phyloP scores from a whole-genome alignment of 2,888 invertebrate genomes.

The Phymatocera aterrima region DNA sequence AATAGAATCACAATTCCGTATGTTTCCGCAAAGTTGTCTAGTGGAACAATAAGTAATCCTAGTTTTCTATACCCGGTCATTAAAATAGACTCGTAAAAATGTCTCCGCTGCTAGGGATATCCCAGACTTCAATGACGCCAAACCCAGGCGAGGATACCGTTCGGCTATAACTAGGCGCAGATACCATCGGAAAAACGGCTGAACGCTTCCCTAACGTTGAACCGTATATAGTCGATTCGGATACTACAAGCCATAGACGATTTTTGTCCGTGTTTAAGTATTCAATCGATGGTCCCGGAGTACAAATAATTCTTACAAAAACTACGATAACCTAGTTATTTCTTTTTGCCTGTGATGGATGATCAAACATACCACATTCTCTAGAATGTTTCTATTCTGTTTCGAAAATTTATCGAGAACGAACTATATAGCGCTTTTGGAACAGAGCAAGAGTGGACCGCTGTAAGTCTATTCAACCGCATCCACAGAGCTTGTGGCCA shows the following conservation, averaged over 20 bases:
- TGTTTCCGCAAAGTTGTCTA: neutral
- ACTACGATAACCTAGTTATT: neutral
- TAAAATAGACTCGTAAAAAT: conserved; percentile 5
- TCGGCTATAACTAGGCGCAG: conserved; percentile 3
- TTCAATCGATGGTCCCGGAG: neutral
- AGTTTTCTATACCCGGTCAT: neutral
- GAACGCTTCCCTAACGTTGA: neutral
- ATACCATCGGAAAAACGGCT: neutral
- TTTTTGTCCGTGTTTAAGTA: neutral
- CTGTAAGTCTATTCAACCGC: neutral
- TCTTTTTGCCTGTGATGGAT: neutral
- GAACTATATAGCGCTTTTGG: neutral
- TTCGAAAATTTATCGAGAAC: neutral
- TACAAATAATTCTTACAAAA: neutral
- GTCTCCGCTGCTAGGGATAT: neutral
- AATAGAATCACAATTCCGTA: neutral
- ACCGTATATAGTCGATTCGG: neutral
- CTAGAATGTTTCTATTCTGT: neutral
- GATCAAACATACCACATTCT: neutral
- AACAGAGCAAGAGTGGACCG: neutral
- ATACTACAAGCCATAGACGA: neutral
- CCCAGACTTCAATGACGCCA: neutral
- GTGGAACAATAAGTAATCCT: neutral
- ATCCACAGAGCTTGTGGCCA: neutral
- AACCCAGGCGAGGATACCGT: conserved; percentile 17